Evolutionary conservation across 2,113 vertebrate species (phyloP).

Genomic region (Gymnobelideus leadbeateri): DNA sequence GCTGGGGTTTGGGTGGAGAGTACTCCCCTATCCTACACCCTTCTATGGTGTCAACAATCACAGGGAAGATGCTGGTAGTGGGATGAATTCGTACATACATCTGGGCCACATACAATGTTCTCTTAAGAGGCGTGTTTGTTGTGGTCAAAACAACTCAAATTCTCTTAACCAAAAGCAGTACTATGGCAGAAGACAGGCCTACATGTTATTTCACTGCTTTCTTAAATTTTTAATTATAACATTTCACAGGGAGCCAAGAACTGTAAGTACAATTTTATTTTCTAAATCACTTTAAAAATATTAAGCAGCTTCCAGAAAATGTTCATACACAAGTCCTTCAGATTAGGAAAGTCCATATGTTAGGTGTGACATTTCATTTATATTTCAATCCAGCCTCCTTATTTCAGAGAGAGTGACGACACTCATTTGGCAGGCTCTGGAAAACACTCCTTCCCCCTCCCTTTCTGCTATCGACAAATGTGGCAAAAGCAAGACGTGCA

Average conservation of each 20-base stretch:
- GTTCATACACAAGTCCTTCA: slow-evolving; percentile 24
- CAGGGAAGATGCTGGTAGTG: neutral
- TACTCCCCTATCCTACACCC: neutral
- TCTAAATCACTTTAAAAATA: slow-evolving; percentile 46
- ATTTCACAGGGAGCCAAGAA: slow-evolving; percentile 44
- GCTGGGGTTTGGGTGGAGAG: neutral
- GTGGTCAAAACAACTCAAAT: neutral
- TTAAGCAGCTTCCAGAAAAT: slow-evolving; percentile 48
- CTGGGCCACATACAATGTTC: neutral
- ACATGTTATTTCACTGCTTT: slow-evolving; percentile 21
- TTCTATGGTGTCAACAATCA: neutral
- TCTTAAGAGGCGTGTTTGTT: neutral
- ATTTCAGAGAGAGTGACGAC: slow-evolving; percentile 9
- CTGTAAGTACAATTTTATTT: slow-evolving; percentile 35
- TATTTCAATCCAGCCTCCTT: slow-evolving; percentile 44
- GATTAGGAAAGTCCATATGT: slow-evolving; percentile 1
- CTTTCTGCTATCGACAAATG: neutral
- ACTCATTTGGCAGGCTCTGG: slow-evolving; percentile 35
- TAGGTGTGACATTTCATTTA: slow-evolving; percentile 35
- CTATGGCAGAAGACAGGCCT: slow-evolving; percentile 18
- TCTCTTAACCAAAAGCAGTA: neutral
- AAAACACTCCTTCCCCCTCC: neutral
- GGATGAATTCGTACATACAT: neutral
- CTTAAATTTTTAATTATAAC: slow-evolving; percentile 29
- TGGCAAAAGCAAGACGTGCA: slow-evolving; percentile 12